A percentile compares a stretch with the other conserved stretches of the same genome.
Conservation (phyloP, 2,797 vertebrate genomes). For the Mormyrops attenuatus region DNA sequence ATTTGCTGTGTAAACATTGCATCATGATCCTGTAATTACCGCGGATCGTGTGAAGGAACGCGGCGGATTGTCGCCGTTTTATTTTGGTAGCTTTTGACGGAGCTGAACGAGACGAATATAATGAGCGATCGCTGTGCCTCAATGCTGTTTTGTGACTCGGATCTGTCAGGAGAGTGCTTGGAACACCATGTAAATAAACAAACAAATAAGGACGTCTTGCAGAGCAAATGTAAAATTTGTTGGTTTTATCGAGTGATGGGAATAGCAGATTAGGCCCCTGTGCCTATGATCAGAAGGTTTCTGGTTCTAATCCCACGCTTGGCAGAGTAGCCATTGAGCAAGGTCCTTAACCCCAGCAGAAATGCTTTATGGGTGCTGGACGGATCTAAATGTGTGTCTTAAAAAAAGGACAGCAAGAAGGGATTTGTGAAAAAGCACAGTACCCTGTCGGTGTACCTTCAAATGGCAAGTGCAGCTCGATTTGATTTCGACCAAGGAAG, state of each 20-base stretch:
- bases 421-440: background rate
- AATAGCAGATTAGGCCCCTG: background rate
- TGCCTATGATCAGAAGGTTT: background rate
- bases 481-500: background rate
- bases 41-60: background rate
- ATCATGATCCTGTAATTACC: conserved; percentile 11
- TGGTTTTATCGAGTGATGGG: background rate
- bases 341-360: background rate
- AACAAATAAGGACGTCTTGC: background rate
- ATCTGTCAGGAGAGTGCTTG: background rate
- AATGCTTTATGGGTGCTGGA: background rate
- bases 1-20: conserved; percentile 13
- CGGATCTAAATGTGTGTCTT: background rate
- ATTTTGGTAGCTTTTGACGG: background rate
- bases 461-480: background rate
- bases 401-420: background rate
- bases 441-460: background rate
- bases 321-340: background rate
- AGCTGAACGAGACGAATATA: background rate
- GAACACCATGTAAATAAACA: background rate
- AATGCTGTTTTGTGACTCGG: background rate
- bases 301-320: background rate
- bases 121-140: background rate
- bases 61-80: background rate
- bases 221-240: background rate